A percentile compares a stretch with the other conserved stretches of the same genome.
These are phyloP conservation scores for Ostrea edulis DNA, from an alignment of 1,140 invertebrate species.

Conservation along the genomic window DNA sequence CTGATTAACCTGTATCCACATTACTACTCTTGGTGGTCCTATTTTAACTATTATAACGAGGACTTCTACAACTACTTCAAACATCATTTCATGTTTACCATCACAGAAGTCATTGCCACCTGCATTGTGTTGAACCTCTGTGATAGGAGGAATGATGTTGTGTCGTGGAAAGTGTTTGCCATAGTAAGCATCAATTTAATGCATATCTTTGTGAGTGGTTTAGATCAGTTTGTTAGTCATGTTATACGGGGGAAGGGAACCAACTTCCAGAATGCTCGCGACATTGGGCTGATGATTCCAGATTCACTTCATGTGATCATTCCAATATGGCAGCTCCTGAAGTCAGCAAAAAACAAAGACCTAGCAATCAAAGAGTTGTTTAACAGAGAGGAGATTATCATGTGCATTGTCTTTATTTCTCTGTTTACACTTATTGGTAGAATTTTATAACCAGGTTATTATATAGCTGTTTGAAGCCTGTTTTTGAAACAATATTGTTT, in stretches of 20 bases:
- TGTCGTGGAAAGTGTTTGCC: conserved; percentile 83
- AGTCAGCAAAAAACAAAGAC: conserved; percentile 64
- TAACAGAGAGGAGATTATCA: conserved; percentile 75
- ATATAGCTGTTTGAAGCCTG: no score
- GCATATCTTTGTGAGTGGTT: conserved; percentile 87
- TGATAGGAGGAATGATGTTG: conserved; percentile 82
- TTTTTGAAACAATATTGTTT: no score
- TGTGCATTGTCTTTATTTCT: conserved; percentile 70
- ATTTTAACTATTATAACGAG: conserved; percentile 92
- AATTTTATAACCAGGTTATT: conserved; percentile 56
- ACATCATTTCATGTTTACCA: conserved; percentile 85
- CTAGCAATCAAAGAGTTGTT: conserved; percentile 66
- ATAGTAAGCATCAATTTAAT: conserved; percentile 85
- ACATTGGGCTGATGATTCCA: conserved; percentile 88
- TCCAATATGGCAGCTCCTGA: conserved; percentile 80
- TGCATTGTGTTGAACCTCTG: conserved; percentile 80
- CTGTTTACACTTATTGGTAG: conserved; percentile 70
- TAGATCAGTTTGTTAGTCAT: conserved; percentile 88
- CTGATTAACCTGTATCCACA: conserved; percentile 86
- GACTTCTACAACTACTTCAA: conserved; percentile 85
- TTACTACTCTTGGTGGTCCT: conserved; percentile 92
- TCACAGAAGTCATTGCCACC: conserved; percentile 87
- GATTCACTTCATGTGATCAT: conserved; percentile 86
- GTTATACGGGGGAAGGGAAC: conserved; percentile 86
- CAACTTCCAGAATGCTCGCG: conserved; percentile 82